Conservation (phyloP, 2,113 vertebrate genomes). For the Saccopteryx bilineata region DNA sequence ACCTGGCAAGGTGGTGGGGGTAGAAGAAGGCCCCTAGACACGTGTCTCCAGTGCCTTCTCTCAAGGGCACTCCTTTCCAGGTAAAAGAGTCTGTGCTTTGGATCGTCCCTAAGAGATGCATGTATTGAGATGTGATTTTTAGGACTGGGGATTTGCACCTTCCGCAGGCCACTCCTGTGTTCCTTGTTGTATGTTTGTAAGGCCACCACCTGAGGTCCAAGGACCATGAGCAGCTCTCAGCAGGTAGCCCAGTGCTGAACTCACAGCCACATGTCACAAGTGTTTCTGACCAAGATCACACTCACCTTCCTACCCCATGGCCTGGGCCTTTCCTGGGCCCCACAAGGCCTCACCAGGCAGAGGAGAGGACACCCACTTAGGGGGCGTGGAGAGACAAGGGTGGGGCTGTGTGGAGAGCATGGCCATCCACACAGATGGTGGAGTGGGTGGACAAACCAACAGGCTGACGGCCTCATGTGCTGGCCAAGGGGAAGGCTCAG, state of each 20-base stretch:
- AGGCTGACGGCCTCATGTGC: neutral
- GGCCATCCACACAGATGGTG: accelerated
- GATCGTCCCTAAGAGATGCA: neutral
- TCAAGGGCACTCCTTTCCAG: neutral
- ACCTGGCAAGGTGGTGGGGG: no score
- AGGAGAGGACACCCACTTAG: no score
- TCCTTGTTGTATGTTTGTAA: neutral
- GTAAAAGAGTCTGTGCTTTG: neutral
- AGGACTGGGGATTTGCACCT: neutral
- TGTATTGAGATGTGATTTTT: neutral
- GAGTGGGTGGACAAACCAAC: neutral
- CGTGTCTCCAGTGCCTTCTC: no score
- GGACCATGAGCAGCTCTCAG: neutral
- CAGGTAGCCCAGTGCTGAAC: neutral
- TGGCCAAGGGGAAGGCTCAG: constrained; percentile 48
- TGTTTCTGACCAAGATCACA: neutral
- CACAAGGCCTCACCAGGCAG: neutral
- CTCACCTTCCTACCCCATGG: neutral
- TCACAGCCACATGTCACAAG: neutral
- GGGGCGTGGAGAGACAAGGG: neutral
- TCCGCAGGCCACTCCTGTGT: neutral
- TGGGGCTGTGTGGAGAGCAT: neutral
- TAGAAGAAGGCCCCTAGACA: no score
- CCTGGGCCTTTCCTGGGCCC: neutral
- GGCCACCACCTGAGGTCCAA: neutral